Conservation (phyloP, 2,888 invertebrate genomes). For the Hypolimnas misippus region DNA sequence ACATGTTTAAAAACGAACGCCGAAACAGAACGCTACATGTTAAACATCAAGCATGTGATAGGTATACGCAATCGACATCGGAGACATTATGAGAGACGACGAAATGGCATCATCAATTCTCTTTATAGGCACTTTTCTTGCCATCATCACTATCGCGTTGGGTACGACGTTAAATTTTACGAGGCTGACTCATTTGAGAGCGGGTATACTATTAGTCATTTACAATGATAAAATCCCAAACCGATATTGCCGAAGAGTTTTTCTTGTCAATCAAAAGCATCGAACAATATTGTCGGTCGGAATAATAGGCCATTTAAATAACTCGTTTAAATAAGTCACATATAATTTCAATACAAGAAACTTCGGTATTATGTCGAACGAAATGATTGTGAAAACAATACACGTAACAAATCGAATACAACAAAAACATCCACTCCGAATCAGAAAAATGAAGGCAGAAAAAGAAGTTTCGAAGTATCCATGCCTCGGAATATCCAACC, state of each 20-base stretch:
- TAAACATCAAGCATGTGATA: slow-evolving; percentile 12
- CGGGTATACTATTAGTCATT: slow-evolving; percentile 65
- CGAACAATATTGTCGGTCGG: slow-evolving; percentile 10
- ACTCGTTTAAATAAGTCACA: neutral
- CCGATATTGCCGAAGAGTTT: slow-evolving; percentile 42
- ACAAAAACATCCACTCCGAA: neutral
- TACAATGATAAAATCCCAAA: slow-evolving; percentile 49
- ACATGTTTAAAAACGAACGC: neutral
- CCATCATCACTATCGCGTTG: slow-evolving; percentile 73
- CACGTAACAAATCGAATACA: slow-evolving; percentile 9
- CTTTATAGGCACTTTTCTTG: slow-evolving; percentile 76
- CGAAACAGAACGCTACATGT: slow-evolving; percentile 4
- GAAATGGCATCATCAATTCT: slow-evolving; percentile 71
- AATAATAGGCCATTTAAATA: slow-evolving; percentile 17
- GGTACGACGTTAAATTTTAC: slow-evolving; percentile 77
- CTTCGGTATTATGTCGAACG: neutral
- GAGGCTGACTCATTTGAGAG: slow-evolving; percentile 72
- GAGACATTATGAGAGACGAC: slow-evolving; percentile 52
- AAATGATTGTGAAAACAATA: slow-evolving; percentile 4
- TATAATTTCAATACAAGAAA: neutral
- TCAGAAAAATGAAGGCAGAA: slow-evolving; percentile 10
- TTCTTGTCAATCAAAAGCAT: slow-evolving; percentile 29
- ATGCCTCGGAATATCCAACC: slow-evolving; percentile 6
- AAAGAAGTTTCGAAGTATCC: slow-evolving; percentile 9
- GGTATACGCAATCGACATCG: slow-evolving; percentile 32